phyloP scores from a whole-genome alignment of 2,888 invertebrate genomes.

The Nemoura dubitans region DNA sequence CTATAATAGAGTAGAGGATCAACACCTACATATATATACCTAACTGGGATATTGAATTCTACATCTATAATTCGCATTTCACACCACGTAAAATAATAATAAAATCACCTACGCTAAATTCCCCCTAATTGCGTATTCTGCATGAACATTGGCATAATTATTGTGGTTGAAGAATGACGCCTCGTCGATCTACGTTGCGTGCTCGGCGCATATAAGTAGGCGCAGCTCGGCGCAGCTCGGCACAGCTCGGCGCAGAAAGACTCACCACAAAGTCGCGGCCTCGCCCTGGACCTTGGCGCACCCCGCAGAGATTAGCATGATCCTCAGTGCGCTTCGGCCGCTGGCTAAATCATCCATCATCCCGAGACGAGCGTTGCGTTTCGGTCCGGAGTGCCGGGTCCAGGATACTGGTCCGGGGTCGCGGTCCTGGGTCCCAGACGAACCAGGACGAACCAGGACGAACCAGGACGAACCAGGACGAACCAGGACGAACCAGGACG shows the following conservation, averaged over 20 bases:
- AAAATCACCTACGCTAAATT: slow-evolving; percentile 14
- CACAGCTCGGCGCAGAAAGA: background rate
- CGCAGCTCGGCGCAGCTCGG: background rate
- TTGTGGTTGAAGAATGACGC: background rate
- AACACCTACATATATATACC: background rate
- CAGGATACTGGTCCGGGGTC: background rate
- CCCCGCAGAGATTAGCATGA: no score
- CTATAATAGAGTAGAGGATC: background rate
- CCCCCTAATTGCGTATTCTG: slow-evolving; percentile 18
- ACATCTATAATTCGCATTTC: background rate
- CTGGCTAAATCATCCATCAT: background rate
- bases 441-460: no score
- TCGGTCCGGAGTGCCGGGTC: no score
- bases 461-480: background rate
- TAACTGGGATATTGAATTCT: background rate
- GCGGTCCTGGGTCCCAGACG: background rate
- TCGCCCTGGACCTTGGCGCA: no score
- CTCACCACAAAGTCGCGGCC: no score
- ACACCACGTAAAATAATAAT: background rate
- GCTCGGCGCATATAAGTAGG: no score
- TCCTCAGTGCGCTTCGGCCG: no score
- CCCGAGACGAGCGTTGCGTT: background rate
- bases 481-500: background rate
- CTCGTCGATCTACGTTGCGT: background rate
- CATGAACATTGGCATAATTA: background rate